Conservation (phyloP, 2,888 invertebrate genomes). For the Aphidius colemani region DNA sequence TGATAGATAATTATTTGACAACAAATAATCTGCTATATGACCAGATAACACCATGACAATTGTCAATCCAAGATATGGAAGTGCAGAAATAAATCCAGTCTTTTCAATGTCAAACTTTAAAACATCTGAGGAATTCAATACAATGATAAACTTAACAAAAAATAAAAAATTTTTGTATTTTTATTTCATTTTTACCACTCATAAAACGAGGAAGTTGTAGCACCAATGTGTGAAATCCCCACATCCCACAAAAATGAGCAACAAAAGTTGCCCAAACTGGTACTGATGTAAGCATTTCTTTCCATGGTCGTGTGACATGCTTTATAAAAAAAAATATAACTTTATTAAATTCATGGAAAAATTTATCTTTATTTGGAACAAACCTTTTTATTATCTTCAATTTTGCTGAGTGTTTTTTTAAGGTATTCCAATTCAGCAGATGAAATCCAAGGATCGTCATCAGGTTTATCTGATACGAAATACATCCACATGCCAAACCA, state of each 20-base stretch:
- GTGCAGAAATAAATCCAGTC: conserved; percentile 81
- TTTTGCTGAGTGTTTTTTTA: conserved; percentile 60
- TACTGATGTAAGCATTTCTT: conserved; percentile 72
- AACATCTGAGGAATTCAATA: conserved; percentile 65
- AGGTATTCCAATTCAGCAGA: conserved; percentile 77
- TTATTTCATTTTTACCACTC: conserved; percentile 59
- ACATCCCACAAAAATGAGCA: conserved; percentile 86
- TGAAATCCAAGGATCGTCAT: conserved; percentile 74
- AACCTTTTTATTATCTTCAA: conserved; percentile 17
- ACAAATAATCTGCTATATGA: conserved; percentile 79
- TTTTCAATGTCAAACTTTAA: conserved; percentile 74
- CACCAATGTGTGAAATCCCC: conserved; percentile 86
- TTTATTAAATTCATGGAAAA: neutral
- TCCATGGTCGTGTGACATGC: conserved; percentile 75
- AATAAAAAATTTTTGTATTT: neutral
- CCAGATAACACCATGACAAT: conserved; percentile 80
- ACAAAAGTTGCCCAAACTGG: conserved; percentile 84
- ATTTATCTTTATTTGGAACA: neutral
- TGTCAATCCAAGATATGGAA: conserved; percentile 90
- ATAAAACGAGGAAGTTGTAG: conserved; percentile 84
- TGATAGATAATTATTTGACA: conserved; percentile 68
- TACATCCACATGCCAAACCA: conserved; percentile 78
- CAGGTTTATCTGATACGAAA: conserved; percentile 75
- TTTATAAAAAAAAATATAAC: conserved; percentile 43
- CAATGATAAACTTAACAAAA: neutral